Conservation (phyloP, 2,797 vertebrate species). For the Squalus acanthias region DNA sequence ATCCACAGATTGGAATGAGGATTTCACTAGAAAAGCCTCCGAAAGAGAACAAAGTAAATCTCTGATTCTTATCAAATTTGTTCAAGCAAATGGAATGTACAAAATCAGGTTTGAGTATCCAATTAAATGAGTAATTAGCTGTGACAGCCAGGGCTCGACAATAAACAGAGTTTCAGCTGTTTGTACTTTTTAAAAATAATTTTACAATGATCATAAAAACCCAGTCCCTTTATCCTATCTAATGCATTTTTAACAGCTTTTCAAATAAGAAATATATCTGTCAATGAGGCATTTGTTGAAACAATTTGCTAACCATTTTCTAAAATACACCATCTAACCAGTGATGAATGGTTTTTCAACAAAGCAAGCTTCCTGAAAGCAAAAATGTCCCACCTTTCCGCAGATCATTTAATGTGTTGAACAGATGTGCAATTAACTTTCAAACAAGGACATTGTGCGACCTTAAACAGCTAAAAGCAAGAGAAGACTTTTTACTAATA, state of each 20-base stretch:
- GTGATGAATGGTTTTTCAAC: constrained; percentile 16
- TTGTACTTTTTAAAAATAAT: not conserved
- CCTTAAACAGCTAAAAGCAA: not conserved
- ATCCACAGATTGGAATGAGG: not conserved
- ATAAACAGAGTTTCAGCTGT: not conserved
- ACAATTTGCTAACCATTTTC: constrained; percentile 1
- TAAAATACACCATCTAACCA: not conserved
- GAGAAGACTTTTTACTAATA: not conserved
- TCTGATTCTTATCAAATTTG: not conserved
- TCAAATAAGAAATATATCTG: constrained; percentile 20
- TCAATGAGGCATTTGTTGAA: constrained; percentile 7
- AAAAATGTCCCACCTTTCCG: not conserved
- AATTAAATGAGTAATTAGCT: not conserved
- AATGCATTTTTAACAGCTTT: constrained; percentile 24
- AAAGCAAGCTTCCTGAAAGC: constrained; percentile 23
- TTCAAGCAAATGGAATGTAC: constrained; percentile 7
- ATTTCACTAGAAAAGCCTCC: not conserved
- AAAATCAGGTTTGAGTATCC: not conserved
- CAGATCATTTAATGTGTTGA: not conserved
- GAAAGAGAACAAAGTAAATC: constrained; percentile 14
- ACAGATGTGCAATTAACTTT: constrained; percentile 2
- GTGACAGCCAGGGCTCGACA: not conserved
- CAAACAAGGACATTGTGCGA: not conserved
- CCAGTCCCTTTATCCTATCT: not conserved
- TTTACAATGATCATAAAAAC: not conserved